A percentile compares a stretch with the other conserved stretches of the same genome.
Conservation (phyloP, 2,797 vertebrate species). For the Thamnophis elegans region DNA sequence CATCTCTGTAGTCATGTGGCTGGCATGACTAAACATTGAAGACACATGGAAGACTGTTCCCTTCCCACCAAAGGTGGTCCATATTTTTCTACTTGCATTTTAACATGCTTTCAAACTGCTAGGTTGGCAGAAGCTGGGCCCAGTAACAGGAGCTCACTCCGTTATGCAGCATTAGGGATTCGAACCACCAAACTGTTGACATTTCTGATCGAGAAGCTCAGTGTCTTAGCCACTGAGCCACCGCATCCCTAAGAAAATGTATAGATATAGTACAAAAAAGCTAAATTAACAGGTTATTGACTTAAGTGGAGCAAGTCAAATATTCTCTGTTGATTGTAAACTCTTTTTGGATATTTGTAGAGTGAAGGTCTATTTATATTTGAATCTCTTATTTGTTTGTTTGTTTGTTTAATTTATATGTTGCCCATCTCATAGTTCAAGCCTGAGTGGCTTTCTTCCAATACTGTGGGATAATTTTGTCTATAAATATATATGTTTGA, state of each 20-base stretch:
- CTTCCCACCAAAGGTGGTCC: no score
- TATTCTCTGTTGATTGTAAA: not conserved
- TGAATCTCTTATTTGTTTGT: not conserved
- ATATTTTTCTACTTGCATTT: no score
- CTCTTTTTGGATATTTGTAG: not conserved
- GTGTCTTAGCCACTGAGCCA: no score
- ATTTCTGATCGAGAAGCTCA: no score
- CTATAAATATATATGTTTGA: not conserved
- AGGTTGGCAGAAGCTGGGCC: no score
- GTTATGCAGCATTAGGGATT: no score
- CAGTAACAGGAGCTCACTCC: no score
- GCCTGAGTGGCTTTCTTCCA: not conserved
- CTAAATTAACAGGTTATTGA: not conserved
- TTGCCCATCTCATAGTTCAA: not conserved
- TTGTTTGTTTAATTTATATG: not conserved
- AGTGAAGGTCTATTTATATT: not conserved
- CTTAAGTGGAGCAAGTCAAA: not conserved
- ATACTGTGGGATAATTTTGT: not conserved
- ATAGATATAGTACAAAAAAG: not conserved
- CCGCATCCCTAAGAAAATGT: not conserved
- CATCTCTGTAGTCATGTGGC: no score
- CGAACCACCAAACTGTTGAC: no score
- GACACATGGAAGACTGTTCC: no score
- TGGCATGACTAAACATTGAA: no score
- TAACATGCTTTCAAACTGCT: no score